Percentiles rank a stretch among this genome's conserved stretches.
Conservation (phyloP, 1,140 invertebrate species). For the Diorhabda elongata region DNA sequence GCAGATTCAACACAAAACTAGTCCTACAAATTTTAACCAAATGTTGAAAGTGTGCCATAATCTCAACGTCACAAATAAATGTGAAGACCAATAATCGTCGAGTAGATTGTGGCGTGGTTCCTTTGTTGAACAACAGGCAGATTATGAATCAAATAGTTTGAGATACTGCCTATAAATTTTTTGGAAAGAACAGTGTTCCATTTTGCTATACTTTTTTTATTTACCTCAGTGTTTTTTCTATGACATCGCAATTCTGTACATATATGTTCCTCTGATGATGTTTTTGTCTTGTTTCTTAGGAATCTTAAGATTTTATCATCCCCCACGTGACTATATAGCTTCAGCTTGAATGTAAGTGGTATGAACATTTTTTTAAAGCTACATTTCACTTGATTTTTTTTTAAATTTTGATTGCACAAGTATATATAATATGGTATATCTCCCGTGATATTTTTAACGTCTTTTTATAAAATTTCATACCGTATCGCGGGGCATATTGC, state of each 20-base stretch:
- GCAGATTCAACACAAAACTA: constrained; percentile 8
- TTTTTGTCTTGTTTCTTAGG: constrained; percentile 23
- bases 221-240: constrained; percentile 4
- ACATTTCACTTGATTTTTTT: constrained; percentile 21
- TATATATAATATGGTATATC: constrained; percentile 7
- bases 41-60: constrained; percentile 17
- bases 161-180: constrained; percentile 34
- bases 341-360: constrained; percentile 27
- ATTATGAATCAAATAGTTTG: constrained; percentile 20
- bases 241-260: constrained; percentile 14
- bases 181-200: constrained; percentile 33
- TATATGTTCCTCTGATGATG: constrained; percentile 16
- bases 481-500: constrained; percentile 13
- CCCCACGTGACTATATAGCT: constrained; percentile 25
- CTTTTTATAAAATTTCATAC: constrained; percentile 21
- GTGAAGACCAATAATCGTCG: constrained; percentile 5
- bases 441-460: constrained; percentile 15
- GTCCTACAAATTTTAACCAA: constrained; percentile 15
- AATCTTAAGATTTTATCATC: constrained; percentile 22
- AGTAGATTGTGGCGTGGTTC: constrained; percentile 5
- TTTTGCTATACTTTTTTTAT: constrained; percentile 20
- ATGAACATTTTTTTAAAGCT: constrained; percentile 26
- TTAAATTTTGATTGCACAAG: constrained; percentile 13
- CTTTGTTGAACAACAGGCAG: constrained; percentile 6
- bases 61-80: constrained; percentile 6